phyloP scores from a whole-genome alignment of 2,797 vertebrate genomes.

The Oreochromis mossambicus region DNA sequence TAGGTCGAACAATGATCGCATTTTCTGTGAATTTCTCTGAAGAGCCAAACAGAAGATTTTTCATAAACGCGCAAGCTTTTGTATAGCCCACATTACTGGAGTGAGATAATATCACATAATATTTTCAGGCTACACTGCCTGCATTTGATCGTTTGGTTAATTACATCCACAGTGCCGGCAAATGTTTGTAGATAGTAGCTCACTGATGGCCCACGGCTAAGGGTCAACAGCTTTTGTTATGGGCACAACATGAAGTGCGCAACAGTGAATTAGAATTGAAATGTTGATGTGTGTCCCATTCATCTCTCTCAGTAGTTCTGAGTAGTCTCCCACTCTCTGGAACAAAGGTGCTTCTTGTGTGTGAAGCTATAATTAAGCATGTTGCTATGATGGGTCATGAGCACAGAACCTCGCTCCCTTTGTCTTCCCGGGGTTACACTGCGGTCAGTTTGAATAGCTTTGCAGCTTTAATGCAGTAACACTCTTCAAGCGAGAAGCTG shows the following conservation, averaged over 20 bases:
- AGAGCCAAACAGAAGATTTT: neutral
- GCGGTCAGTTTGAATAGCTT: constrained; percentile 31
- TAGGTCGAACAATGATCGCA: neutral
- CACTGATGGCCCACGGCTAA: neutral
- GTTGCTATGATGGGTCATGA: constrained; percentile 1
- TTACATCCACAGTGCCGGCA: neutral
- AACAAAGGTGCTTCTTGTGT: constrained; percentile 35
- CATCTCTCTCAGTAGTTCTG: neutral
- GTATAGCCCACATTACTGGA: neutral
- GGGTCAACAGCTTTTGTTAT: neutral
- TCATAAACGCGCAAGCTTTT: neutral
- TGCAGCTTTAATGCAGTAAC: neutral
- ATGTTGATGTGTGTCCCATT: neutral
- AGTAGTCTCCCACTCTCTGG: neutral
- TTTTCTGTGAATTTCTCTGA: neutral
- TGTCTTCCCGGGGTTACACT: constrained; percentile 31
- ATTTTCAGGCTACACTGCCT: neutral
- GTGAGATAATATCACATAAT: neutral
- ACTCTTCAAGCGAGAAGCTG: neutral
- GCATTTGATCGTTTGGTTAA: neutral
- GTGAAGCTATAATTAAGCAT: constrained; percentile 13
- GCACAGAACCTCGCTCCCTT: neutral
- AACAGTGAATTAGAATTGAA: neutral
- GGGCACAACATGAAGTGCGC: neutral
- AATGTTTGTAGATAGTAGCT: neutral